Percentiles rank a stretch among this genome's conserved stretches.
phyloP scores from a whole-genome alignment of 2,888 invertebrate species.

The Pterobdella sp. region DNA sequence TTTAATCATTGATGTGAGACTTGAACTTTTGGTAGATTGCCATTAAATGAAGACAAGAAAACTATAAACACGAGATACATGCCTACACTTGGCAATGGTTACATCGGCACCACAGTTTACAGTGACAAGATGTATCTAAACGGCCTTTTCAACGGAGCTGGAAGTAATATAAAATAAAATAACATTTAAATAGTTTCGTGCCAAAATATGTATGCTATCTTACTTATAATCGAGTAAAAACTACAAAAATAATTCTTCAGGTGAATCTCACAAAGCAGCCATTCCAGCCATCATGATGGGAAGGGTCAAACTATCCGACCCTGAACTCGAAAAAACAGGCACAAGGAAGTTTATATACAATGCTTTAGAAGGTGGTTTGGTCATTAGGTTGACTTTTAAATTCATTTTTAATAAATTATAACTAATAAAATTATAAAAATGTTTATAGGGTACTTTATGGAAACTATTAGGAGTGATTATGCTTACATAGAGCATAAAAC shows the following conservation, averaged over 20 bases:
- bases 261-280: slow-evolving; percentile 35
- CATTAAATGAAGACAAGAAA: slow-evolving; percentile 25
- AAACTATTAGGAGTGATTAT: slow-evolving; percentile 38
- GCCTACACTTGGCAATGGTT: slow-evolving; percentile 39
- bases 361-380: slow-evolving; percentile 35
- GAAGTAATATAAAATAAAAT: slow-evolving; percentile 33
- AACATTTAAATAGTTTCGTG: not conserved
- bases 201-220: not conserved
- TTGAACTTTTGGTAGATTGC: too few relatives aligned
- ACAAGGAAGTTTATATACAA: slow-evolving; percentile 35
- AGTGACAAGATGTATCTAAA: slow-evolving; percentile 36
- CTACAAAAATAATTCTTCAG: slow-evolving; percentile 23
- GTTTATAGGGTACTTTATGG: slow-evolving; percentile 38
- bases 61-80: slow-evolving; percentile 36
- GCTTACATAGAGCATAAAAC: slow-evolving; percentile 39
- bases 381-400: slow-evolving; percentile 6
- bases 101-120: slow-evolving; percentile 37
- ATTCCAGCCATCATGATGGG: slow-evolving; percentile 37
- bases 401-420: not conserved
- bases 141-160: slow-evolving; percentile 37
- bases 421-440: not conserved
- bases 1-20: too few relatives aligned
- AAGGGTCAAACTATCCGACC: slow-evolving; percentile 29
- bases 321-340: slow-evolving; percentile 30
- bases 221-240: not conserved